Conservation (phyloP, 1,140 invertebrate genomes). For the Apocrypta bakeri region DNA sequence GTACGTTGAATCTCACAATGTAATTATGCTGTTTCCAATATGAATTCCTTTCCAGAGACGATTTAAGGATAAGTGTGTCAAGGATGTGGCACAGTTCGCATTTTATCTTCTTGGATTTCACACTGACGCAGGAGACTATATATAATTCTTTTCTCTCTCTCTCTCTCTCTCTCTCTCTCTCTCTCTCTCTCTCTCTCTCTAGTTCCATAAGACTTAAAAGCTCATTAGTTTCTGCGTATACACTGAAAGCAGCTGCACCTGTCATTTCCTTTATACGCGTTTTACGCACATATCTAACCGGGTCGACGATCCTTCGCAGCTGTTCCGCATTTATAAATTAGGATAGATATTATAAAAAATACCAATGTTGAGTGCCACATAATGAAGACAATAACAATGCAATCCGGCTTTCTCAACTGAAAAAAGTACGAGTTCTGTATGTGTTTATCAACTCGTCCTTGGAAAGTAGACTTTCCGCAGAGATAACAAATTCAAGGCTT, state of each 20-base stretch:
- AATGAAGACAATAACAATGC: too few species aligned
- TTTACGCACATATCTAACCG: neutral
- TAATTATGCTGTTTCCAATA: neutral
- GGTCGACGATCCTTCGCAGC: slow-evolving; percentile 2
- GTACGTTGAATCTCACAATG: neutral
- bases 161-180: too few species aligned
- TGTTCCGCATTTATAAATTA: neutral
- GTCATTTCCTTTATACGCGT: slow-evolving; percentile 18
- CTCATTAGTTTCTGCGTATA: too few species aligned
- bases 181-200: too few species aligned
- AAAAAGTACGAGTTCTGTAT: too few species aligned
- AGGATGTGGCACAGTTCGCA: slow-evolving; percentile 44
- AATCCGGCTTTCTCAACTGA: too few species aligned
- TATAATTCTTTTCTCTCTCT: too few species aligned
- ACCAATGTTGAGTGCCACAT: too few species aligned
- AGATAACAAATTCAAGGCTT: neutral
- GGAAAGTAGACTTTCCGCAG: too few species aligned
- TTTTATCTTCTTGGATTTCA: slow-evolving; percentile 34
- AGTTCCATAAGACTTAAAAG: too few species aligned
- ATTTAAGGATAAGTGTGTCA: slow-evolving; percentile 42
- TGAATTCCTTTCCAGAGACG: neutral
- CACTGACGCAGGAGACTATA: neutral
- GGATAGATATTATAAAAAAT: neutral
- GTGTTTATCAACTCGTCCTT: too few species aligned
- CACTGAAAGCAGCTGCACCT: too few species aligned